Evolutionary conservation across 2,888 invertebrate genomes (phyloP), one percentile per base, ranked within the genome.

Genomic region (Eupeodes luniger): DNA sequence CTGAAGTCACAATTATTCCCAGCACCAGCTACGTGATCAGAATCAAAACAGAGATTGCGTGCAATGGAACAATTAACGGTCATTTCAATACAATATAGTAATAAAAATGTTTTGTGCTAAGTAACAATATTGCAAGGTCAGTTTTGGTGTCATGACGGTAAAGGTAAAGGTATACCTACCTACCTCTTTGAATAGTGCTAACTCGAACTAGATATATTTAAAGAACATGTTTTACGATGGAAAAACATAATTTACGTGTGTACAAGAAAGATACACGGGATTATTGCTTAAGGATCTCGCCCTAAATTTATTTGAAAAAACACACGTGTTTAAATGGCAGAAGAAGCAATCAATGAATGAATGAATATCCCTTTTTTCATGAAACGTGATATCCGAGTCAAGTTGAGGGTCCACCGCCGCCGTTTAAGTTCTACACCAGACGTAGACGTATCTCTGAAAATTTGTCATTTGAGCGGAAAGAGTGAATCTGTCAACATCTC

Each of bases 11-110:
- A 67, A 78, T 81, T 67, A 34, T 74, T 67, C 69, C 49, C 69
- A 69, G 19, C 64, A 57, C 49, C 49, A 53, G 69, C 14, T 80
- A 88, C 87, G 87, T 88, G 87, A 84, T 81, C 64, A 75, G 80
- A 88, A 80, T 84, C 11, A 5, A 75, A 75, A 55, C 19, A n/a
- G 27, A 74, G 51, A 67, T 74, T 66, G 61, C 44, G 57, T 47
- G 49, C 44, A 77, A 72, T 51, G 34, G 53, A 34, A 49, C 49
- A 74, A 57, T 66, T 64, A 44, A 53, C 75, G 67, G 62, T 53
- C 61, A 75, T 76, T 80, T 69, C 10, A 47, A 44, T 44, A 44
- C 6, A 9, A 44, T 44, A 44, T 9, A 44, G 10, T 44, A 44
- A 77, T 61, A 59, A 40, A 11, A 62, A 44, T 70, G 61, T 75